Conservation (phyloP, 2,113 vertebrate genomes). For the Melospiza georgiana region DNA sequence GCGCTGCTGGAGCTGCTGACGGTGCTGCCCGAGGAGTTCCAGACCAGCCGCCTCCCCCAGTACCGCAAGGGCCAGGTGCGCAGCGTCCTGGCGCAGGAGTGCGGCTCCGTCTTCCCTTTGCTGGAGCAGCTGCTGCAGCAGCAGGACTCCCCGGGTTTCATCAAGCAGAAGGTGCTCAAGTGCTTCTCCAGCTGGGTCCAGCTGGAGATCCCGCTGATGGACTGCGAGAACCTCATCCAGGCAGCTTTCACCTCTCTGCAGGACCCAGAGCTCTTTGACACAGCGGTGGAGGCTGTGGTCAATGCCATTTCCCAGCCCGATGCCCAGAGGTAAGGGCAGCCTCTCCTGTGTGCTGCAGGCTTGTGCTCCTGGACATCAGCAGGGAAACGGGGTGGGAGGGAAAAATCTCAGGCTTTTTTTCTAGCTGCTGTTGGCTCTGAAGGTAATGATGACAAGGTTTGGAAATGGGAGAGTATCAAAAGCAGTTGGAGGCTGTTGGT, state of each 20-base stretch:
- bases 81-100: conserved; percentile 90
- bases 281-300: conserved; percentile 94
- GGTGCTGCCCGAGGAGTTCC: conserved; percentile 96
- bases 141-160: conserved; percentile 90
- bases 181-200: conserved; percentile 99
- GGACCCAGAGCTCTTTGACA: conserved; percentile 96
- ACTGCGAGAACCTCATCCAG: conserved; percentile 93
- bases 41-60: conserved; percentile 95
- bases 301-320: conserved; percentile 98
- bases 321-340: conserved; percentile 89
- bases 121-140: conserved; percentile 93
- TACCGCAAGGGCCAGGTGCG: conserved; percentile 95
- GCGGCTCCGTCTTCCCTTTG: conserved; percentile 89
- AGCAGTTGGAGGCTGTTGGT: neutral
- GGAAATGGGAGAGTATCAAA: neutral
- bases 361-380: neutral
- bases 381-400: conserved; percentile 27
- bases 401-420: neutral
- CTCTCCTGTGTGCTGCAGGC: neutral
- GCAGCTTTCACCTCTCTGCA: conserved; percentile 91
- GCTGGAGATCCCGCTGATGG: conserved; percentile 91
- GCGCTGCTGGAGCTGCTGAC: conserved; percentile 95
- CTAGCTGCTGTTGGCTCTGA: fast-evolving
- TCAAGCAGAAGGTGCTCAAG: conserved; percentile 96
- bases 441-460: neutral